Evolutionary conservation across 2,888 invertebrate species (phyloP), one percentile per base, ranked within the genome.

Genomic region (Cactoblastis cactorum): DNA sequence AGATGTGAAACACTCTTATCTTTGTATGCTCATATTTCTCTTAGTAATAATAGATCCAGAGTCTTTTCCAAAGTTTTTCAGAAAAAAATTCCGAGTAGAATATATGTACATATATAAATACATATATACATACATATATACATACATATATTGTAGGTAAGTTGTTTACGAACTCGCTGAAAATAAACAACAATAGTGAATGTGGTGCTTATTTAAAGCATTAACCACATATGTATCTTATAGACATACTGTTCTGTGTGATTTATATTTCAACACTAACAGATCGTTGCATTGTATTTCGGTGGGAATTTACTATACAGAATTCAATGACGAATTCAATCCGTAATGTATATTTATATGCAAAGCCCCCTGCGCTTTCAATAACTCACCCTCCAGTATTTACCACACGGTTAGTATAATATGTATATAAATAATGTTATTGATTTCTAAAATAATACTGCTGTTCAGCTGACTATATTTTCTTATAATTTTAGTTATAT

Each of bases 221-320:
- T 9, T 28, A 8, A 22, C 22, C 22, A 22, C 22, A 6, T 28
- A n/a, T 9, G 9, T 8, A 9, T 2, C 1, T 15, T 17, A 11
- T 17, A 1, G 9, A 37, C 2, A 15, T 2, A 8, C 37, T 17
- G 1, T 37, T 17, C 37, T 37, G 17, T 8, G 34, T 1, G 3
- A 15, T 15, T 18, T 17, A 17, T 17, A 37, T 37, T 37, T 37
- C 17, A 57, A 62, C 63, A 61, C 59, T 58, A 54, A 59, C 68
- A 70, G 67, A 68, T 61, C 66, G 62, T 58, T 55, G 66, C 65
- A 71, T 75, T 78, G 71, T 76, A 56, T 58, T 59, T 62, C 59
- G 60, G 53, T 54, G 58, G 62, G 62, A 64, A 70, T 67, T 56
- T 63, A 37, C 32, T 48, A n/a, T n/a, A 50, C 45, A 45, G 48